A percentile compares a stretch with the other conserved stretches of the same genome.
Evolutionary conservation across 2,888 invertebrate species (phyloP).

Genomic region (Caenorhabditis auriculariae): DNA sequence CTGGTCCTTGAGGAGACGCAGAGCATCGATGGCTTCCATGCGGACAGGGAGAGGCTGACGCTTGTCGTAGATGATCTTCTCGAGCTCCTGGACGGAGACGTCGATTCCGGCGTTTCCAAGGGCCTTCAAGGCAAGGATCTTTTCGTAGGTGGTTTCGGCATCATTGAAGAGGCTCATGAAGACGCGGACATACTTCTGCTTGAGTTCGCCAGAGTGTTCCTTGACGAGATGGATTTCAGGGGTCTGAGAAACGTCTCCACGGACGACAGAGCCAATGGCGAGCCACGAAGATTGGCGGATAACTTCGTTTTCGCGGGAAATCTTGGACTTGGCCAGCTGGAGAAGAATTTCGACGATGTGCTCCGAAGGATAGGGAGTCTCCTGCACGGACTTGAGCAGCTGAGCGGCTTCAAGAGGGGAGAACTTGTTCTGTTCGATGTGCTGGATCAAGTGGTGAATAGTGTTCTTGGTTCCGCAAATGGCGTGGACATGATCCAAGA

Average conservation of each 20-base stretch:
- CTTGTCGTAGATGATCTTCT: constrained; percentile 53
- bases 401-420: constrained; percentile 21
- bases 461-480: constrained; percentile 45
- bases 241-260: constrained; percentile 25
- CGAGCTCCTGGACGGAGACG: constrained; percentile 42
- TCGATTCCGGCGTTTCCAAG: constrained; percentile 59
- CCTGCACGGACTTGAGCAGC: constrained; percentile 41
- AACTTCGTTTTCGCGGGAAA: constrained; percentile 10
- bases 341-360: constrained; percentile 26
- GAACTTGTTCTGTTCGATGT: constrained; percentile 27
- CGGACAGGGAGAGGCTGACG: constrained; percentile 44
- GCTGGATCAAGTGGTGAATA: constrained; percentile 34
- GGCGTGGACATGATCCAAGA: constrained; percentile 47
- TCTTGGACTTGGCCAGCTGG: constrained; percentile 22
- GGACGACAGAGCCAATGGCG: constrained; percentile 29
- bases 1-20: constrained; percentile 39
- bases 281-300: constrained; percentile 43
- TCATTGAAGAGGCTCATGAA: constrained; percentile 40
- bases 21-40: constrained; percentile 52
- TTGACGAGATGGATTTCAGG: constrained; percentile 31
- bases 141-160: constrained; percentile 44
- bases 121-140: constrained; percentile 56
- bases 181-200: constrained; percentile 21
- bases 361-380: constrained; percentile 39
- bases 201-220: constrained; percentile 30